Evolutionary conservation across 2,113 vertebrate genomes (phyloP).

Genomic region (Thalassoma bifasciatum): DNA sequence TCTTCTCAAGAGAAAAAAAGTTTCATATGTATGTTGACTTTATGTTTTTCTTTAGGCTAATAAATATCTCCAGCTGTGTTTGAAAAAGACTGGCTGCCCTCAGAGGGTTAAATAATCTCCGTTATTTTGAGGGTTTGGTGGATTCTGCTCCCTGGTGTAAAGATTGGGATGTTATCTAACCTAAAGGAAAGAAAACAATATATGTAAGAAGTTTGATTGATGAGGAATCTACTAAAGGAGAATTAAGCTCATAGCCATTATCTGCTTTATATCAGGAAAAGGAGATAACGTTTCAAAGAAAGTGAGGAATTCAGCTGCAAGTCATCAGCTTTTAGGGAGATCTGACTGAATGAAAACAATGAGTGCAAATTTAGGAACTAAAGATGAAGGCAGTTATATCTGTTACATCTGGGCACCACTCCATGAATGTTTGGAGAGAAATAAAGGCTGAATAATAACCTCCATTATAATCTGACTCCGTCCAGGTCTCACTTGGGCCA

Average conservation of each 20-base stretch:
- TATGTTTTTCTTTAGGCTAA: no score
- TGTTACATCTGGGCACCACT: background rate
- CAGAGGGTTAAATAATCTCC: background rate
- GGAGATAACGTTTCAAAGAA: background rate
- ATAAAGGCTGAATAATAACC: conserved; percentile 18
- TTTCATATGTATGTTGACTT: background rate
- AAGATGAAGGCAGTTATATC: background rate
- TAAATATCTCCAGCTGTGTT: background rate
- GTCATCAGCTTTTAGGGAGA: background rate
- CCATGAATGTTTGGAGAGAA: background rate
- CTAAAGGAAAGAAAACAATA: background rate
- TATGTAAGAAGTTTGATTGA: conserved; percentile 4
- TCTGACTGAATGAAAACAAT: background rate
- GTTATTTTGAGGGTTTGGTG: no score
- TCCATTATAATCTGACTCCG: conserved; percentile 17
- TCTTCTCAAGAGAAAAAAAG: background rate
- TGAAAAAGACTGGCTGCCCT: background rate
- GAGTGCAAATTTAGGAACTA: background rate
- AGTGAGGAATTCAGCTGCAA: background rate
- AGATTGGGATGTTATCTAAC: no score
- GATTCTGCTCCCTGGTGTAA: no score
- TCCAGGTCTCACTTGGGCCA: background rate
- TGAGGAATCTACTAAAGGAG: background rate
- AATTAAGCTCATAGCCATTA: background rate
- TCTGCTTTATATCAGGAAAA: background rate